Percentiles rank a stretch among this genome's conserved stretches.
phyloP scores from a whole-genome alignment of 2,888 invertebrate genomes.

The Camptogramma bilineatum region DNA sequence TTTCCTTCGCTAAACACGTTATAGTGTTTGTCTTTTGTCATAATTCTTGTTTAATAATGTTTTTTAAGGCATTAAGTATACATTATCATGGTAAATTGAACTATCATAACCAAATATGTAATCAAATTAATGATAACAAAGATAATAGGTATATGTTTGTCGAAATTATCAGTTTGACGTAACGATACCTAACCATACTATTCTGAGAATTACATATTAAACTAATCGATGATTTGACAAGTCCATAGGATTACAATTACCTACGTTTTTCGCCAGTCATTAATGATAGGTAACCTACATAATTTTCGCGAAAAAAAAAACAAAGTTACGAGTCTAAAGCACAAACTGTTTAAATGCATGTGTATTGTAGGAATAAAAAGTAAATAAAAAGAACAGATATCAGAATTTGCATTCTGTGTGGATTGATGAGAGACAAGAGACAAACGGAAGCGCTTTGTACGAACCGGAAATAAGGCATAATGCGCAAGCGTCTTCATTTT shows the following conservation, averaged over 20 bases:
- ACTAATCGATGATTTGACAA: background rate
- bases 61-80: conserved; percentile 2
- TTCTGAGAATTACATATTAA: background rate
- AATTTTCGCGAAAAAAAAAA: background rate
- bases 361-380: conserved; percentile 17
- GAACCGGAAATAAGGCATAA: conserved; percentile 78
- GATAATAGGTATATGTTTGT: background rate
- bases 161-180: background rate
- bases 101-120: background rate
- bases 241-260: background rate
- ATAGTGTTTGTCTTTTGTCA: conserved; percentile 35
- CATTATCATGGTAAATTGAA: background rate
- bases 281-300: background rate
- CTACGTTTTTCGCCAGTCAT: background rate
- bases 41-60: conserved; percentile 23
- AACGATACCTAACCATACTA: background rate
- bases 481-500: conserved; percentile 68
- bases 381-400: conserved; percentile 39
- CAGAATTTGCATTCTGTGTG: conserved; percentile 74
- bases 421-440: conserved; percentile 76
- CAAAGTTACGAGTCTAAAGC: background rate
- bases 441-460: conserved; percentile 80
- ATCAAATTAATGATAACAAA: background rate
- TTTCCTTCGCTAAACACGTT: conserved; percentile 52
- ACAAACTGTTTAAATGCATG: conserved; percentile 8